phyloP scores from a whole-genome alignment of 2,797 vertebrate genomes.

The Syndactyla subalaris region DNA sequence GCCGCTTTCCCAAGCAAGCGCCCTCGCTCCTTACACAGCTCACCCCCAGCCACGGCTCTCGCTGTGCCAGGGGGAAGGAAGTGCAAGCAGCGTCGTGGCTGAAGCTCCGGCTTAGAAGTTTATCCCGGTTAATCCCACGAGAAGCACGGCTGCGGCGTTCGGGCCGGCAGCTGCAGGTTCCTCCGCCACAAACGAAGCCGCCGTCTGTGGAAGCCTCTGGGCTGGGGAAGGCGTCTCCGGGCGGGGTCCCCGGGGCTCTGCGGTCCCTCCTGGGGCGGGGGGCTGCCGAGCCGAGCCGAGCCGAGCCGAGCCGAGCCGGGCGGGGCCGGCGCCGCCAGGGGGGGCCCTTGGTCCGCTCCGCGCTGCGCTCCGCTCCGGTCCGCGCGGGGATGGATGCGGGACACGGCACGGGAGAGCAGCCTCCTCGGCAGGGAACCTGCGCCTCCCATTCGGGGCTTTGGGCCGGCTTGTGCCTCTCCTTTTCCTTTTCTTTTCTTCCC shows the following conservation, averaged over 20 bases:
- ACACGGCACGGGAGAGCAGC: not conserved
- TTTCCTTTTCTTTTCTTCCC: not conserved
- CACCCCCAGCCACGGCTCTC: rapidly evolving
- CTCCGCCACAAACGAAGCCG: rapidly evolving
- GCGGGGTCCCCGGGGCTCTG: not conserved
- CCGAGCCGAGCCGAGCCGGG: not conserved
- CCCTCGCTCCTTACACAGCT: not conserved
- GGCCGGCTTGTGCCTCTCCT: rapidly evolving
- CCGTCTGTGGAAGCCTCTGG: too few species aligned
- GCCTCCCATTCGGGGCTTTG: not conserved
- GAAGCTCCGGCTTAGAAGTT: not conserved
- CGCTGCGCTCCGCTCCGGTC: not conserved
- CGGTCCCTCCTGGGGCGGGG: not conserved
- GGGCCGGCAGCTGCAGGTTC: rapidly evolving
- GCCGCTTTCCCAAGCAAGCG: not conserved
- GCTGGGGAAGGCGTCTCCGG: not conserved
- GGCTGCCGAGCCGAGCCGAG: not conserved
- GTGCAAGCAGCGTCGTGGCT: rapidly evolving
- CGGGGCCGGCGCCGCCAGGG: slow-evolving; percentile 43
- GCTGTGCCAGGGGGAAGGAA: not conserved
- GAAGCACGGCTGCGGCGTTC: rapidly evolving
- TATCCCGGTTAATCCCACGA: not conserved
- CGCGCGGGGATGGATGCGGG: not conserved
- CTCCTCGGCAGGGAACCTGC: not conserved
- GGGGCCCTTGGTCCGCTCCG: slow-evolving; percentile 58